Evolutionary conservation across 1,140 invertebrate genomes (phyloP), one percentile per base, ranked within the genome.

Genomic region (Tribolium madens): DNA sequence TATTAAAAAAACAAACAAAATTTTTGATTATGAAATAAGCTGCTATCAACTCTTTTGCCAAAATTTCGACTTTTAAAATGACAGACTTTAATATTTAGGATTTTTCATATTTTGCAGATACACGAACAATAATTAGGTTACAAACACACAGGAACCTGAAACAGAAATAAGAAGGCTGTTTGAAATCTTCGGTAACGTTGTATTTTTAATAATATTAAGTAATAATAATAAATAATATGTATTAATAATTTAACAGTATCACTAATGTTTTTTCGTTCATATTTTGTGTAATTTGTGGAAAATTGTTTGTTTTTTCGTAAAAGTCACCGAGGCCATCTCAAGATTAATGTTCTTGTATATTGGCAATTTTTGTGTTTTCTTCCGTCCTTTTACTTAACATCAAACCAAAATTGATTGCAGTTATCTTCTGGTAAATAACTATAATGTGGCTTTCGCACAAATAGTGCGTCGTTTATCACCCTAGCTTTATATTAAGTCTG

Each of bases 401-500:
- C 57, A 18, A 57, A 33, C 5, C 21, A 33, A 64, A 64, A 64
- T 64, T 64, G 57, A 64, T 64, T 15, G 57, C 21, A 33, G 57
- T 64, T 64, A 64, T 64, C 57, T 64, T 33, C 57, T 33, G 7
- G 57, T 64, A 64, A 64, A 64, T 64, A 42, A 64, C 57, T 64
- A 64, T 64, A 42, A 64, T 64, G 57, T 64, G 57, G 57, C 57
- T 64, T 64, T 64, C 57, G 57, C 57, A 33, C 57, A 64, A 64
- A 64, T 64, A 64, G 57, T 64, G 57, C 21, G 14, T 64, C 57
- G 57, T 64, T 64, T 64, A 64, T 64, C 70, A 52, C 46, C 31
- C 70, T 26, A 50, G 46, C 50, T 73, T 73, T 57, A 42, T 57
- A 57, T 73, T 53, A 73, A 50, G 47, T 73, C 72, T 73, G 36